Evolutionary conservation across 2,113 vertebrate genomes (phyloP), one percentile per base, ranked within the genome.

Genomic region (Empidonax traillii): DNA sequence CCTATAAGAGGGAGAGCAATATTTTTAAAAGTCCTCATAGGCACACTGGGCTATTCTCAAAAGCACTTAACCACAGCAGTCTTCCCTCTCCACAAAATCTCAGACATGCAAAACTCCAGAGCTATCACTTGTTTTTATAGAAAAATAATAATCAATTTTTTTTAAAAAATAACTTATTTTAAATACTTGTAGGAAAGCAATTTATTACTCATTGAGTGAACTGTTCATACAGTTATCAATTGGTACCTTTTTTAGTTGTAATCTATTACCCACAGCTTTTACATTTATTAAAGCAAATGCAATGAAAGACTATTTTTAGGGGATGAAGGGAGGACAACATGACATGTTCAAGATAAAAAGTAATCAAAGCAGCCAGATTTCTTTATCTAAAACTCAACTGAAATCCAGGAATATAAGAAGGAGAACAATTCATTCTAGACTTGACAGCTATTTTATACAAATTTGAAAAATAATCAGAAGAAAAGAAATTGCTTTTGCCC

Each of bases 251-350:
- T 92, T 95, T 56, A 86, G 55, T 39, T 90, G 52, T 68, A 97
- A 96, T 92, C 90, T 96, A 83, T 58, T 82, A 91, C 28, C 10
- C 24, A n/a, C 13, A 63, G 68, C 23, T 80, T 89, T 92, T 76
- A 89, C 56, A 90, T 75, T 73, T 87, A 89, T 73, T 85, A 96
- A 94, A 91, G 85, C 27, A 94, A 96, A 25, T 79, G 51, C 28
- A 93, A 87, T 46, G 37, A 49, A 89, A 93, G 73, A 79, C 63
- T 91, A 76, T 91, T 96, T 87, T 87, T 68, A 68, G 33, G 18
- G 44, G 35, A 78, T 81, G 46, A 82, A 85, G 31, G 71, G 65
- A 94, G 53, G 71, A 92, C 83, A 92, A 82, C n/a, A 87, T 65
- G 69, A 91, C 56, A 84, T 37, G 17, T 55, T 90, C 58, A 91